Conservation (phyloP, 2,888 invertebrate genomes). For the Chirona hameri region DNA sequence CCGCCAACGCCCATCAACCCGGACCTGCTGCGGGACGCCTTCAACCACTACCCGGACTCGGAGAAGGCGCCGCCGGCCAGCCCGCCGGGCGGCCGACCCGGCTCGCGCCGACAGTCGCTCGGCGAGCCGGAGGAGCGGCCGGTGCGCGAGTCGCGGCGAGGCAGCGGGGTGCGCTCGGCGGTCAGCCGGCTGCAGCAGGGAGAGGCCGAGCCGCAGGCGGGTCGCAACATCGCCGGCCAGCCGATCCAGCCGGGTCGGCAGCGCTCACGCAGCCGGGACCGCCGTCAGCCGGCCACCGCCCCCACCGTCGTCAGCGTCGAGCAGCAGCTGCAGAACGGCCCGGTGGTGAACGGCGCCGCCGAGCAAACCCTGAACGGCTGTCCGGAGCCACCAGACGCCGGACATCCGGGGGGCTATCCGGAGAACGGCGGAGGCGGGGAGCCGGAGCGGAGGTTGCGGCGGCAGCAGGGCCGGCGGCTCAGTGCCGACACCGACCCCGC, state of each 20-base stretch:
- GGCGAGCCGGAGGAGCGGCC: background rate
- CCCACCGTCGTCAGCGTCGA: background rate
- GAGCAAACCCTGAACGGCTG: background rate
- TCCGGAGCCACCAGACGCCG: too few species aligned
- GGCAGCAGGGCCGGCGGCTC: background rate
- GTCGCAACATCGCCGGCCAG: conserved; percentile 5
- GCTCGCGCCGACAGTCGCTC: background rate
- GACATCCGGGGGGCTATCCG: background rate
- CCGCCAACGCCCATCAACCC: background rate
- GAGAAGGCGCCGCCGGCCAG: conserved; percentile 9
- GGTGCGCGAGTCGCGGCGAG: background rate
- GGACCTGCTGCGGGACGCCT: conserved; percentile 9
- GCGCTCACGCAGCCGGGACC: background rate
- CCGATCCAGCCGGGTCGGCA: background rate
- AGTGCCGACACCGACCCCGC: background rate
- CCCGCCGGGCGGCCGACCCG: background rate
- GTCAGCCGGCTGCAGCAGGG: conserved; percentile 2
- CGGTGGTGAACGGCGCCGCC: background rate
- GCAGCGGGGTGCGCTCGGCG: background rate
- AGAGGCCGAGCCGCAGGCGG: background rate
- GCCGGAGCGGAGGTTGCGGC: background rate
- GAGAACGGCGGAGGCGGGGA: background rate
- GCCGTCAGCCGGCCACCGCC: background rate
- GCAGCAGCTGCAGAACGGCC: background rate
- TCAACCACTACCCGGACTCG: background rate